A percentile compares a stretch with the other conserved stretches of the same genome.
phyloP scores from a whole-genome alignment of 2,113 vertebrate genomes.

The Ptilorrhoa leucosticta region DNA sequence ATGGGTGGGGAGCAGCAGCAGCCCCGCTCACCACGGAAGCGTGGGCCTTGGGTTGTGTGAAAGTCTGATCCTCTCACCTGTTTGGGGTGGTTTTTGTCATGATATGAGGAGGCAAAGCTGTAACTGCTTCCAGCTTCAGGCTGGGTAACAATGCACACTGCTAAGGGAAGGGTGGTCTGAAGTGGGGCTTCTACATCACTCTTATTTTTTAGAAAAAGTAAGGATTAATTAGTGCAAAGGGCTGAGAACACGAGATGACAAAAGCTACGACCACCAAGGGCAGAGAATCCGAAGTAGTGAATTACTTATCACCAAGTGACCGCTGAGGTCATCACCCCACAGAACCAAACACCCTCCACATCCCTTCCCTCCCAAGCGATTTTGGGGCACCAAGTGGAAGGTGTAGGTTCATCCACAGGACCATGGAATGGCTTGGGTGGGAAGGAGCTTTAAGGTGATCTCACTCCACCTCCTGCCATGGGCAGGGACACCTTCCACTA shows the following conservation, averaged over 20 bases:
- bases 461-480: not conserved
- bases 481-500: not conserved
- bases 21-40: not conserved
- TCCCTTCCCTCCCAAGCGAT: not conserved
- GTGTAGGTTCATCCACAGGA: fast-evolving
- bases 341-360: not conserved
- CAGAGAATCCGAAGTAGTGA: not conserved
- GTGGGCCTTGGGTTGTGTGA: not conserved
- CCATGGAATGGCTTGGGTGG: not conserved
- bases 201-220: fast-evolving
- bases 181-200: not conserved
- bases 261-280: fast-evolving
- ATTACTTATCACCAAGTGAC: not conserved
- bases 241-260: not conserved
- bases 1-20: not conserved
- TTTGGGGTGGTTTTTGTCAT: not conserved
- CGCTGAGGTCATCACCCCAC: not conserved
- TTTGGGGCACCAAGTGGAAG: not conserved
- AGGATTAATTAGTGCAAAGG: not conserved
- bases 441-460: not conserved
- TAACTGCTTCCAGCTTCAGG: not conserved
- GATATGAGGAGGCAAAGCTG: not conserved
- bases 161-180: not conserved
- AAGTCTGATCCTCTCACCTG: not conserved
- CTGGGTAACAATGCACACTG: fast-evolving